These are phyloP conservation scores for Pitangus sulphuratus DNA, from an alignment of 2,797 vertebrate species.

Conservation along the genomic window DNA sequence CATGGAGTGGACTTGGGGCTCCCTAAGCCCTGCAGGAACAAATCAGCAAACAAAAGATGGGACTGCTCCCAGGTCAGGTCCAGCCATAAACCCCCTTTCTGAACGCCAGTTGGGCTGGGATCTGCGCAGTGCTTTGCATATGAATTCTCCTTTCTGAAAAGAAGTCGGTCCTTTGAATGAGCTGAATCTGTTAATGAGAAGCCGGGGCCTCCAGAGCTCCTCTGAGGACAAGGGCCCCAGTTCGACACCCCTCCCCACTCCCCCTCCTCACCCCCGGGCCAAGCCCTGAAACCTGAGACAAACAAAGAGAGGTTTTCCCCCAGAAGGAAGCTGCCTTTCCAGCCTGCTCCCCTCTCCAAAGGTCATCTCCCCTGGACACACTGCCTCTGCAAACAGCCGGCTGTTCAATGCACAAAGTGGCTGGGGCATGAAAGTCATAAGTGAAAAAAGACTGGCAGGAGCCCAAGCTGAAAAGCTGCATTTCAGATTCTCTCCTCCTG, in stretches of 20 bases:
- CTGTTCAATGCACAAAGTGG: not conserved
- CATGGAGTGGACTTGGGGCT: not conserved
- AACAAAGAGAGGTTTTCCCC: slow-evolving; percentile 20
- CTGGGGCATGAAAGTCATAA: not conserved
- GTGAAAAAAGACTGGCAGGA: not conserved
- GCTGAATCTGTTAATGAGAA: slow-evolving; percentile 62
- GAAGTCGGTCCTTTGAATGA: slow-evolving; percentile 49
- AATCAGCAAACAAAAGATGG: slow-evolving; percentile 1
- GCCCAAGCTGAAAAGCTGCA: not conserved
- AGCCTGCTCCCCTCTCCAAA: not conserved
- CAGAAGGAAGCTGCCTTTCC: slow-evolving; percentile 27
- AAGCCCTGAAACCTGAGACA: not conserved
- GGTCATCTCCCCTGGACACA: slow-evolving; percentile 24
- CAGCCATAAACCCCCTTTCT: not conserved
- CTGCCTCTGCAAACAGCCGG: not conserved
- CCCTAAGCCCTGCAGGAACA: not conserved
- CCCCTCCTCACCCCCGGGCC: not conserved
- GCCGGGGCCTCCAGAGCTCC: slow-evolving; percentile 37
- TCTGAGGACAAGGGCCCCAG: slow-evolving; percentile 26
- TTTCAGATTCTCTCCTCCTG: not conserved
- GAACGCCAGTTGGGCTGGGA: not conserved
- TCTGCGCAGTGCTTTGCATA: not conserved
- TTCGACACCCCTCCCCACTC: not conserved
- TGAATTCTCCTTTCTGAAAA: slow-evolving; percentile 58
- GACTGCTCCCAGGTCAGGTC: slow-evolving; percentile 19